These are phyloP conservation scores for Caenorhabditis remanei DNA, from an alignment of 1,140 invertebrate species.

Conservation along the genomic window DNA sequence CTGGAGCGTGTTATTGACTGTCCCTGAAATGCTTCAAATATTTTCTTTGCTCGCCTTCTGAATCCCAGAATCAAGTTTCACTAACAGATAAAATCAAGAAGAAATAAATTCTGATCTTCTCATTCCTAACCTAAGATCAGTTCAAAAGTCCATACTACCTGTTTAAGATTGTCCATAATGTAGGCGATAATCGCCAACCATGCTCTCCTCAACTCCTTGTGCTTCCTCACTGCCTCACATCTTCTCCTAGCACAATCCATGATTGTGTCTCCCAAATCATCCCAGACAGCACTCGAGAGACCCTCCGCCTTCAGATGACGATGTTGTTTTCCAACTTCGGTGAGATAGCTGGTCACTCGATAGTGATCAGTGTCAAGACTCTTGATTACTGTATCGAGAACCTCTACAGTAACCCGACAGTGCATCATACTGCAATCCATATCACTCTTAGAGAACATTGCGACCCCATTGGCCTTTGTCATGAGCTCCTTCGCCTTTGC, in stretches of 20 bases:
- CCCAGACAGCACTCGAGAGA: conserved; percentile 67
- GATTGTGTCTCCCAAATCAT: conserved; percentile 72
- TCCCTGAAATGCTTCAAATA: conserved; percentile 35
- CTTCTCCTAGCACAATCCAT: conserved; percentile 64
- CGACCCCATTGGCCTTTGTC: conserved; percentile 72
- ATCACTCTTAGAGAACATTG: conserved; percentile 70
- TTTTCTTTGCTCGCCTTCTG: neutral
- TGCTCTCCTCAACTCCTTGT: conserved; percentile 72
- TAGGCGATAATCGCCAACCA: conserved; percentile 73
- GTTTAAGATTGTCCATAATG: conserved; percentile 72
- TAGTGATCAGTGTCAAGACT: conserved; percentile 68
- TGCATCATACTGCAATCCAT: conserved; percentile 71
- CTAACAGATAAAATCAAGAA: neutral
- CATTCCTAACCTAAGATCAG: neutral
- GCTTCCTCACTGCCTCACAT: conserved; percentile 70
- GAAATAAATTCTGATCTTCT: neutral
- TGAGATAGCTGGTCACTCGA: conserved; percentile 66
- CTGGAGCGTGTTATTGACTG: conserved; percentile 54
- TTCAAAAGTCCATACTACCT: conserved; percentile 46
- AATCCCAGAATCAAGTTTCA: too few species aligned
- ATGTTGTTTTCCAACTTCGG: conserved; percentile 67
- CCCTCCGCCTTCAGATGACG: conserved; percentile 68
- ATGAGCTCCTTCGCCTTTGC: conserved; percentile 70
- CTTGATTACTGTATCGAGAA: conserved; percentile 69
- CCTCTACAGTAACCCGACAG: conserved; percentile 70